These are phyloP conservation scores for Dendrolimus houi DNA, from an alignment of 2,888 invertebrate species.

Conservation along the genomic window DNA sequence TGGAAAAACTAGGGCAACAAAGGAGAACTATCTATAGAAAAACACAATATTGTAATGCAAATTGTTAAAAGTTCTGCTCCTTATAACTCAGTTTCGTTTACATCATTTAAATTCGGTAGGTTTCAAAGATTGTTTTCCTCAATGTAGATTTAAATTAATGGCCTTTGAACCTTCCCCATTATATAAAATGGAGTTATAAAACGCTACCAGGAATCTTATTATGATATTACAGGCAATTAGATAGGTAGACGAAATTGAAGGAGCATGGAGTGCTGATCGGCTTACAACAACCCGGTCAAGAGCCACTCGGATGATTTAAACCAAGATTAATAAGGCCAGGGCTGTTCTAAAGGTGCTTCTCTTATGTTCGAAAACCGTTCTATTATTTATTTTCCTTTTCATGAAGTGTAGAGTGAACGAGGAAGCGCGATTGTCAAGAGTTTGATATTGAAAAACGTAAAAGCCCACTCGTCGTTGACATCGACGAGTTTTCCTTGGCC, in stretches of 20 bases:
- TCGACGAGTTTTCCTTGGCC: conserved; percentile 20
- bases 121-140: background rate
- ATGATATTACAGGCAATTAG: conserved; percentile 15
- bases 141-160: conserved; percentile 1
- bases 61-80: background rate
- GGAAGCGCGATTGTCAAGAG: conserved; percentile 6
- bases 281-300: conserved; percentile 5
- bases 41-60: background rate
- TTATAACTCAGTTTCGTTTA: background rate
- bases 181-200: conserved; percentile 12
- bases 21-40: too few species aligned
- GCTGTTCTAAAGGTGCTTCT: conserved; percentile 4
- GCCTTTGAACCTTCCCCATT: conserved; percentile 1
- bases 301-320: conserved; percentile 5
- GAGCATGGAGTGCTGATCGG: conserved; percentile 6
- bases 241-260: conserved; percentile 8
- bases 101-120: background rate
- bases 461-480: conserved; percentile 8
- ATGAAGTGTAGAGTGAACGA: conserved; percentile 3
- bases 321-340: conserved; percentile 8
- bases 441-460: conserved; percentile 17
- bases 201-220: conserved; percentile 12
- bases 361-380: background rate
- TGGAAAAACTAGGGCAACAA: too few species aligned
- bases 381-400: conserved; percentile 11